Base-by-base conservation (phyloP, 2,113 vertebrate species). In the Ameiurus melas region DNA sequence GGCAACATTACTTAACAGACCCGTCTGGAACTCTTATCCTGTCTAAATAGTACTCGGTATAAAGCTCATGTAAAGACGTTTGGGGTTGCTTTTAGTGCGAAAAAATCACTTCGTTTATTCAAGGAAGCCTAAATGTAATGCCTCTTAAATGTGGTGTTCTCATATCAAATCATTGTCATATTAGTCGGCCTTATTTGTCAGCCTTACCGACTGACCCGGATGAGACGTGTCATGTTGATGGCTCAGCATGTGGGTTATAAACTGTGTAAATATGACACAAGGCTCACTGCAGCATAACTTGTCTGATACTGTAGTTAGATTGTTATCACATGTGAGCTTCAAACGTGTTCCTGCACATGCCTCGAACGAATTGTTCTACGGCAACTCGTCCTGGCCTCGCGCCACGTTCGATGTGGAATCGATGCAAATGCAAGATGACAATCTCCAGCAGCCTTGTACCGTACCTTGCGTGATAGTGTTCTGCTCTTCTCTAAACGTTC, bases 381-480 rank as follows among this genome's bases (percentile, higher is more conserved):
- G 79, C 3, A 79, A 55, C 77, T 70, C 64, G 53, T 83, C 62
- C 70, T 39, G 33, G 25, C 19, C 39, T 36, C 83, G 83, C 87
- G 36, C 83, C 88, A 82, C 27, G 57, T 86, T 87, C 89, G 82
- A 92, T 88, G 85, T 94, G 77, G 47, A 85, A 66, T 91, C 22
- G 36, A 91, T 93, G 92, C 89, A 93, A 94, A 94, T 92, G 60
- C 84, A 90, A 57, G 84, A 90, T 90, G 73, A 73, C 57, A 91
- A 92, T 93, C 90, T 92, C 86, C 85, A 82, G 77, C 89, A 62
- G 86, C 87, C 82, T 86, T 88, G 86, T 89, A 91, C 88, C 86
- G 86, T 89, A 90, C 89, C 91, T 94, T 27, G 90, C 85, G 84
- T 39, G 57, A n/a, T 16, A 8, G 57, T n/a, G 66, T 78, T 71